Evolutionary conservation across 2,888 invertebrate species (phyloP).

Genomic region (Hemicrepidius hirtus): DNA sequence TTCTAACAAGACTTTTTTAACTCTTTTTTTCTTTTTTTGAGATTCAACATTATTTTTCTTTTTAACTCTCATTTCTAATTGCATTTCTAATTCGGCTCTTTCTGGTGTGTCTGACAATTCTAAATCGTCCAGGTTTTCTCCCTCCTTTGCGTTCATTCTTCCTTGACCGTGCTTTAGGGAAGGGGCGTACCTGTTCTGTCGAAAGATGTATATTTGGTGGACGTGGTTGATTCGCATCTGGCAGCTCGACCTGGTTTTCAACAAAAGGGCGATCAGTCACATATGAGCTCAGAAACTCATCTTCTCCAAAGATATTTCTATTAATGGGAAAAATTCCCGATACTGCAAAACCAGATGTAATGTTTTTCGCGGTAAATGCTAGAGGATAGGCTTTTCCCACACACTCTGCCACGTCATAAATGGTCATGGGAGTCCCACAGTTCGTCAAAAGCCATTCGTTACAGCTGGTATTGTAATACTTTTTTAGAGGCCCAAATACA

Average conservation of each 20-base stretch:
- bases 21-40: too few species aligned
- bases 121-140: neutral
- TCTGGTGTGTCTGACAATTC: neutral
- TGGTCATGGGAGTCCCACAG: too few species aligned
- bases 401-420: too few species aligned
- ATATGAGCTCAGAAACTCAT: conserved; percentile 7
- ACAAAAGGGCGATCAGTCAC: too few species aligned
- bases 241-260: too few species aligned
- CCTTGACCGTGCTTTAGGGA: conserved; percentile 1
- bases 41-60: too few species aligned
- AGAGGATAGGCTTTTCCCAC: too few species aligned
- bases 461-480: conserved; percentile 1
- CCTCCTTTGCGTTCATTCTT: neutral
- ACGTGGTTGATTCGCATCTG: too few species aligned
- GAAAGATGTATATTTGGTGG: neutral
- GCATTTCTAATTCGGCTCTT: neutral
- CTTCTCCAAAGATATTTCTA: neutral
- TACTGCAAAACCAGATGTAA: neutral
- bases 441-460: neutral
- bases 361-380: neutral
- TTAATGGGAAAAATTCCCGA: neutral
- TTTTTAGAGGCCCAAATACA: conserved; percentile 16
- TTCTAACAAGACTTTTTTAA: too few species aligned
- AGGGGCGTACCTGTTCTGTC: neutral
- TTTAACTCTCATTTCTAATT: too few species aligned